Base-by-base conservation (phyloP, 2,797 vertebrate species). In the Aldrovandia affinis region DNA sequence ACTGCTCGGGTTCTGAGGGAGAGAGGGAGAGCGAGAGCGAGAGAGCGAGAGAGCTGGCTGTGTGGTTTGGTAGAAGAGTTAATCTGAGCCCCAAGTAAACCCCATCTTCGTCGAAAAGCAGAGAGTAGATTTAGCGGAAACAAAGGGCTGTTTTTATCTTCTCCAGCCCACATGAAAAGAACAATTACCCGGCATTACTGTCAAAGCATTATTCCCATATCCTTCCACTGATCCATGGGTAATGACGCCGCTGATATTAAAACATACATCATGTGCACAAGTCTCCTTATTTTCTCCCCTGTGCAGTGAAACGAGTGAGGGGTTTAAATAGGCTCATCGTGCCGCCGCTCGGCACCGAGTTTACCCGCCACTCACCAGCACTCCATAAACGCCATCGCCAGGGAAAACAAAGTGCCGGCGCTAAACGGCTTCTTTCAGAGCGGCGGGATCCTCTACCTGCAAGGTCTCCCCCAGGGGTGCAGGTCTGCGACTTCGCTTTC, bases 91-190 rank as follows among this genome's bases (percentile, higher is more conserved):
- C 70, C 20, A 42, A 83, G 78, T 83, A 81, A 70, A 83, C 54
- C 47, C 30, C 25, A 1, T 75, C 85, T 61, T 83, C 20, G 80
- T 82, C 83, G 52, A 85, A 78, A 78, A n/a, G 70, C 54, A 22
- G 80, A 15, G 80, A 54, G 33, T 12, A 55, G 50, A 47, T 81
- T 84, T 86, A 83, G 73, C 18, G 1, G 44, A 75, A 88, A 84
- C 82, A 85, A 88, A 85, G 82, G 42, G 57, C 2, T 2, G 3
- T 44, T 85, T 63, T 61, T 81, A 36, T 77, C 73, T 77, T 47
- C 42, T n/a, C 39, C 84, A 85, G 80, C 86, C 80, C 68, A 68
- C 82, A 84, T 85, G 83, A 81, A 61, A 86, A 78, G 44, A 55
- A 70, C 78, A 81, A 73, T 77, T 78, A 68, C 70, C 57, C 44